Conservation (phyloP, 2,888 invertebrate genomes). For the Tetrapedia diversipes region DNA sequence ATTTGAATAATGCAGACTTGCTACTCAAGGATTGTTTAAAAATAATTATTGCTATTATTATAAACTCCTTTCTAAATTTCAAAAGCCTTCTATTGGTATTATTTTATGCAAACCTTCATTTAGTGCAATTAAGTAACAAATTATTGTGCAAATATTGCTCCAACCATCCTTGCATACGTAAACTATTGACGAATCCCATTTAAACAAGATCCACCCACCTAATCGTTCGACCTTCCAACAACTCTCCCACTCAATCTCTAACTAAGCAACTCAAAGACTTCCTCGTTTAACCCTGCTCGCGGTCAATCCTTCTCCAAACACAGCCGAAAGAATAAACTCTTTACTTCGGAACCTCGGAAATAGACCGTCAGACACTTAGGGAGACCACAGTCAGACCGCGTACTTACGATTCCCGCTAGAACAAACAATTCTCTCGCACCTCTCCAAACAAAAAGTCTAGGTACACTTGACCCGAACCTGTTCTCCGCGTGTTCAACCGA, state of each 20-base stretch:
- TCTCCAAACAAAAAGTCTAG: constrained; percentile 45
- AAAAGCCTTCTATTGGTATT: too few species aligned
- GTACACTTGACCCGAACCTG: constrained; percentile 30
- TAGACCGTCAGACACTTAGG: constrained; percentile 2
- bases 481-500: constrained; percentile 19
- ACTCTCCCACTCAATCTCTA: not conserved
- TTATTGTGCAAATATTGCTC: too few species aligned
- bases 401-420: constrained; percentile 30
- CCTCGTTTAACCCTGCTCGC: not conserved
- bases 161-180: too few species aligned
- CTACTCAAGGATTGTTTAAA: too few species aligned
- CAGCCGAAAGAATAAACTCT: not conserved
- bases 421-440: constrained; percentile 45
- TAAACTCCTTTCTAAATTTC: too few species aligned
- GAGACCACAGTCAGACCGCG: constrained; percentile 6
- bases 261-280: not conserved
- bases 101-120: too few species aligned
- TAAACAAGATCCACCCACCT: not conserved
- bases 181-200: not conserved
- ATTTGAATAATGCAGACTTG: too few species aligned
- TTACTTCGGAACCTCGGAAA: not conserved
- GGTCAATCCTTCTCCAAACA: constrained; percentile 27
- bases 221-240: not conserved
- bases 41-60: too few species aligned
- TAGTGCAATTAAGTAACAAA: too few species aligned